Percentiles rank a stretch among this genome's conserved stretches.
phyloP scores from a whole-genome alignment of 2,888 invertebrate genomes.

The Bugulina stolonifera region DNA sequence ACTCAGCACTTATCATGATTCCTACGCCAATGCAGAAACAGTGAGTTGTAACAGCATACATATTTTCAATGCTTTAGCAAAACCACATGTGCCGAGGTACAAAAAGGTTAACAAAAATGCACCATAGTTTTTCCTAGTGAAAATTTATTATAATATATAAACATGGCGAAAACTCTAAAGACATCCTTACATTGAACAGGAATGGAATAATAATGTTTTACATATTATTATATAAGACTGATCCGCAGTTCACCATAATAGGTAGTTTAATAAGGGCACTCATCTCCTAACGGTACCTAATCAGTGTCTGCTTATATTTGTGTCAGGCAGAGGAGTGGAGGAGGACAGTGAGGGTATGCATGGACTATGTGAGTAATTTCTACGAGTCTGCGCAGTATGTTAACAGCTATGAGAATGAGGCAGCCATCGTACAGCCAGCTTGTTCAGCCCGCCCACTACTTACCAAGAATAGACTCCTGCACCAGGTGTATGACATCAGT shows the following conservation, averaged over 20 bases:
- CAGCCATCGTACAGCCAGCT: neutral
- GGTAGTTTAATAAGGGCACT: too few species aligned
- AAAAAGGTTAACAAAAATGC: neutral
- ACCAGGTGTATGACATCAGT: conserved; percentile 4
- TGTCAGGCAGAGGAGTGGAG: neutral
- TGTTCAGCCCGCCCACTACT: neutral
- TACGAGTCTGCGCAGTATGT: neutral
- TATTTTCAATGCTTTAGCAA: neutral
- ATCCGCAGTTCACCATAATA: too few species aligned
- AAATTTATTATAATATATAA: too few species aligned
- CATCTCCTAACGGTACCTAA: too few species aligned
- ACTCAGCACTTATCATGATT: neutral
- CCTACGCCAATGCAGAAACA: neutral
- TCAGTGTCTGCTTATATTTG: too few species aligned
- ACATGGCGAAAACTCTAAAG: too few species aligned
- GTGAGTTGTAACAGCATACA: too few species aligned
- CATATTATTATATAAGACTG: too few species aligned
- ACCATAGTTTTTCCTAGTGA: neutral
- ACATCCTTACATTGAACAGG: too few species aligned
- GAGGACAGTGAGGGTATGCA: neutral
- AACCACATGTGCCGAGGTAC: neutral
- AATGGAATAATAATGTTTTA: too few species aligned
- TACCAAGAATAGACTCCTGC: neutral
- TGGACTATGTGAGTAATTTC: neutral
- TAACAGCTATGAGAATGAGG: neutral